Base-by-base conservation (phyloP, 1,140 invertebrate genomes). In the Linepithema humile region DNA sequence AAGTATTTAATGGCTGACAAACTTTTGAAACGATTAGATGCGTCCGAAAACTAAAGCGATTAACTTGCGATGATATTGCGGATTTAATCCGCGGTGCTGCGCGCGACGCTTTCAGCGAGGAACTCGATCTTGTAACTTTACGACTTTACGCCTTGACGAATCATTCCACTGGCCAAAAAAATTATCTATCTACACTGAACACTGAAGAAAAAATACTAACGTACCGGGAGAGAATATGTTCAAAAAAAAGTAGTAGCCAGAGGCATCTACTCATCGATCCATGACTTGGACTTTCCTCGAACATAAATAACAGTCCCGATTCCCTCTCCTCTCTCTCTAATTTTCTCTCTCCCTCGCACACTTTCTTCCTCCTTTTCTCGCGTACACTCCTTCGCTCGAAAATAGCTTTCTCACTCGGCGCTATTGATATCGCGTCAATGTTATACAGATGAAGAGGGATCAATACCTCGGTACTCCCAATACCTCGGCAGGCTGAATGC, bases 391-490 rank as follows among this genome's bases (percentile, higher is more conserved):
- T 64, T 73, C 53, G 40, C 20, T 87, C 48, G 40, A 89, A 90
- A 90, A 89, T 77, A 72, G 87, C 78, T 87, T 83, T 69, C 73
- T 85, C 87, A 29, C 72, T 69, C n/a, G 65, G 40, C 53, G 83
- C 67, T 85, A 88, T 88, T 88, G 83, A 88, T 88, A 88, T 83
- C 77, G 35, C 86, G 86, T 55, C 67, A 83, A 53, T 60, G 72
- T 85, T 88, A 74, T 53, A 59, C 50, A 50, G 83, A 82, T 67
- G 38, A 73, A 74, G 55, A 64, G 23, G 35, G 84, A 88, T 88
- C 87, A 85, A 88, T 88, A 88, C 86, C 77, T 88, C 43, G 83
- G 86, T 73, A 85, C 87, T 85, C 12, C 43, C 45, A 65, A 75
- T 85, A 70, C 72, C 83, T 88, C 78, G 35, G 69, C 53, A 73